Evolutionary conservation across 1,140 invertebrate species (phyloP).

Genomic region (Drosophila tani): DNA sequence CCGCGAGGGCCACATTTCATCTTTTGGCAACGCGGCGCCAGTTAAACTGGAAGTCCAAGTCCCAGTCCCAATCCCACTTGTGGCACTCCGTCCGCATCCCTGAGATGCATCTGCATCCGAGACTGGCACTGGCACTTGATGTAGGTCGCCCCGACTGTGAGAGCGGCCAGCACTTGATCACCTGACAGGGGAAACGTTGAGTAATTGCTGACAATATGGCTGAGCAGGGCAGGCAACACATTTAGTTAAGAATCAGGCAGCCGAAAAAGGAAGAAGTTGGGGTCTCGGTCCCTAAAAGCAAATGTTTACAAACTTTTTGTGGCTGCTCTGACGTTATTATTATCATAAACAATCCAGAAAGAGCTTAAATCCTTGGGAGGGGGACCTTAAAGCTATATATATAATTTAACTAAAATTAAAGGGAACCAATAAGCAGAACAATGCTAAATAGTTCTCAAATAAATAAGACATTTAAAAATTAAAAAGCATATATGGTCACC

Average conservation of each 20-base stretch:
- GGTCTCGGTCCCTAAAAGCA: neutral
- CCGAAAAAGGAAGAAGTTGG: neutral
- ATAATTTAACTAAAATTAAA: too few relatives aligned
- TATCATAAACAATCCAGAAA: neutral
- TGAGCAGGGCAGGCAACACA: slow-evolving; percentile 65
- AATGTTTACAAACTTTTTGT: neutral
- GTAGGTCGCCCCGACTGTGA: slow-evolving; percentile 25
- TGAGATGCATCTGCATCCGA: slow-evolving; percentile 19
- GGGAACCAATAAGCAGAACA: too few relatives aligned
- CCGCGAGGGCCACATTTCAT: slow-evolving; percentile 68
- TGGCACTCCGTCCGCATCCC: slow-evolving; percentile 17
- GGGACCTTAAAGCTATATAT: too few relatives aligned
- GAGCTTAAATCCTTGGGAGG: neutral
- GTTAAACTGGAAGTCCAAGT: slow-evolving; percentile 49
- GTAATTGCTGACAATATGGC: slow-evolving; percentile 76
- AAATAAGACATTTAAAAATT: too few relatives aligned
- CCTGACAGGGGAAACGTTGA: slow-evolving; percentile 50
- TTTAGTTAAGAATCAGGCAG: slow-evolving; percentile 29
- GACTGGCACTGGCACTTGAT: slow-evolving; percentile 47
- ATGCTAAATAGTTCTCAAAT: too few relatives aligned
- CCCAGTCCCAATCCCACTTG: slow-evolving; percentile 17
- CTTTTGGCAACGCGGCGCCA: slow-evolving; percentile 71
- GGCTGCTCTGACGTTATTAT: slow-evolving; percentile 14
- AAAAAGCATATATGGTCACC: too few relatives aligned
- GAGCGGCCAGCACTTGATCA: slow-evolving; percentile 61